Conservation (phyloP, 2,888 invertebrate species). For the Gymnocheta viridis region DNA sequence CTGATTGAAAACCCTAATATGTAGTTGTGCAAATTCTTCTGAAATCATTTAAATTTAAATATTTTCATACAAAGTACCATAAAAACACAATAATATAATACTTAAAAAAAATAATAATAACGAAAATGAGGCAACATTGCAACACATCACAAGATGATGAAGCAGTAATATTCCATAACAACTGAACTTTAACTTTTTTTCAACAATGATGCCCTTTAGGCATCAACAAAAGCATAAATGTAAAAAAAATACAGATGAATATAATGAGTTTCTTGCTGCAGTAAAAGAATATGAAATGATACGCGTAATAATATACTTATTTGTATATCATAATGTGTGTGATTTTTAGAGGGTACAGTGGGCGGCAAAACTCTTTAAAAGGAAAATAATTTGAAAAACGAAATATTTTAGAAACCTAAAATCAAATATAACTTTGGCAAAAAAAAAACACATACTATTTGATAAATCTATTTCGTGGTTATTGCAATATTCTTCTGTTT, state of each 20-base stretch:
- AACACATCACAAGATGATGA: slow-evolving; percentile 6
- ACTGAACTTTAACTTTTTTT: slow-evolving; percentile 43
- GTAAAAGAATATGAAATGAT: slow-evolving; percentile 8
- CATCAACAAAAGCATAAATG: slow-evolving; percentile 26
- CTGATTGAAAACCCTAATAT: background rate
- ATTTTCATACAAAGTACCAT: no score
- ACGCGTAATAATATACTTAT: background rate
- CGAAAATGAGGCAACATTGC: slow-evolving; percentile 33
- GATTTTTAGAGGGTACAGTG: background rate
- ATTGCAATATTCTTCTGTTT: no score
- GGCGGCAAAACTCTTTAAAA: background rate
- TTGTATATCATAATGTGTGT: background rate
- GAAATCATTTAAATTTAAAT: slow-evolving; percentile 6
- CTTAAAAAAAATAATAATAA: background rate
- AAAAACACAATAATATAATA: background rate
- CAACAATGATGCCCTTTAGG: slow-evolving; percentile 37
- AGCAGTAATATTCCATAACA: background rate
- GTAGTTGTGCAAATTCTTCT: background rate
- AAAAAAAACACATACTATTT: no score
- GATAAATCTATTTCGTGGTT: no score
- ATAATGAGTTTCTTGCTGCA: slow-evolving; percentile 7
- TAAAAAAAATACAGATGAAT: background rate
- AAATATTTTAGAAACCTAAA: no score
- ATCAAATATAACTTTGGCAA: no score
- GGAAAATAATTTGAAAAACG: no score